Evolutionary conservation across 2,888 invertebrate species (phyloP).

Genomic region (Bellardia bayeri): DNA sequence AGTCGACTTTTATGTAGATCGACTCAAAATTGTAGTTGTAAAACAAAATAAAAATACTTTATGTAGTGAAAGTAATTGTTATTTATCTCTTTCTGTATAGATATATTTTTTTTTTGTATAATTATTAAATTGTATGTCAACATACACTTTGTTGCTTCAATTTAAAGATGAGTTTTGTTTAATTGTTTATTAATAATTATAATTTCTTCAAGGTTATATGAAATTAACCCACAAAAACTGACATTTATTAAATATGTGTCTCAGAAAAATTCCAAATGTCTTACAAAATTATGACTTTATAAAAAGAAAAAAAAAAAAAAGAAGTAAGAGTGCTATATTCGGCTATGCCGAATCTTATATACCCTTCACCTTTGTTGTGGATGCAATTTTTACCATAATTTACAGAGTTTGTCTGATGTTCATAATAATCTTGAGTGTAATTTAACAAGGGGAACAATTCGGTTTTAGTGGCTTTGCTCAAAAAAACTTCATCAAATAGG

Average conservation of each 20-base stretch:
- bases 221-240: background rate
- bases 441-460: no score
- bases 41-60: no score
- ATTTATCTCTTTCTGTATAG: background rate
- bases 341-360: no score
- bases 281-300: background rate
- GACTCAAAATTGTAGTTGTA: no score
- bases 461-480: no score
- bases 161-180: conserved; percentile 48
- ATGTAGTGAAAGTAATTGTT: background rate
- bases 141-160: conserved; percentile 28
- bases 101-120: background rate
- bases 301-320: background rate
- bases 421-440: no score
- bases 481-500: no score
- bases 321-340: no score
- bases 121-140: background rate
- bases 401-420: no score
- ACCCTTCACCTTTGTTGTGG: no score
- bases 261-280: background rate
- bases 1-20: no score
- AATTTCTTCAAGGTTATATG: conserved; percentile 49
- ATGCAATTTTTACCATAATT: no score
- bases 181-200: conserved; percentile 44
- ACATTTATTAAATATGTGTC: background rate